phyloP scores from a whole-genome alignment of 1,140 invertebrate genomes.

The Macrosteles quadrilineatus region DNA sequence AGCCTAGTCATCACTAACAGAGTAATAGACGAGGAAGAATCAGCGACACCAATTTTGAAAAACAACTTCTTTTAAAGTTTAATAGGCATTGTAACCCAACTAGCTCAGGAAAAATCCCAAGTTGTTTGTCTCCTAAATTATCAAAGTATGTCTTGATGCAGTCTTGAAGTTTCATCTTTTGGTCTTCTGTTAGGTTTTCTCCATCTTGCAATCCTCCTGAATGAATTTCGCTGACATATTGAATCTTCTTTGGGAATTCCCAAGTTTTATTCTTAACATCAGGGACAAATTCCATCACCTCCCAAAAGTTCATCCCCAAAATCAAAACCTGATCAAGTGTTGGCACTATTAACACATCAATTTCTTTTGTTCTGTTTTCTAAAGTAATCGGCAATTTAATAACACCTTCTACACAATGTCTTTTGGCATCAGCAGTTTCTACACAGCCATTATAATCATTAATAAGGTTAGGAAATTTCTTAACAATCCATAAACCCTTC shows the following conservation, averaged over 20 bases:
- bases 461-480: neutral
- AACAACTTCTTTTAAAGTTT: too few relatives aligned
- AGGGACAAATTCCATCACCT: neutral
- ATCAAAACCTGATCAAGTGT: neutral
- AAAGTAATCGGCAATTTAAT: neutral
- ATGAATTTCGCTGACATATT: too few relatives aligned
- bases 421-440: neutral
- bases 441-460: neutral
- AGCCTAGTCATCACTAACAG: too few relatives aligned
- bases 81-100: too few relatives aligned
- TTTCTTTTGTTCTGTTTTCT: neutral
- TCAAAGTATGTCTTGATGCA: too few relatives aligned
- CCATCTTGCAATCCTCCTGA: too few relatives aligned
- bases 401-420: neutral
- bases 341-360: neutral
- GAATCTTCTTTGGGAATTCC: neutral
- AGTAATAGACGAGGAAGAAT: too few relatives aligned
- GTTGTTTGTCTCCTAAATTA: too few relatives aligned
- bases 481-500: neutral
- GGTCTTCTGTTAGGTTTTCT: too few relatives aligned
- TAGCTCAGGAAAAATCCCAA: too few relatives aligned
- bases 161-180: too few relatives aligned
- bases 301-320: slow-evolving; percentile 1
- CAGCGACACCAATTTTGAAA: too few relatives aligned
- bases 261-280: neutral